Base-by-base conservation (phyloP, 2,113 vertebrate species). In the Megalops atlanticus region DNA sequence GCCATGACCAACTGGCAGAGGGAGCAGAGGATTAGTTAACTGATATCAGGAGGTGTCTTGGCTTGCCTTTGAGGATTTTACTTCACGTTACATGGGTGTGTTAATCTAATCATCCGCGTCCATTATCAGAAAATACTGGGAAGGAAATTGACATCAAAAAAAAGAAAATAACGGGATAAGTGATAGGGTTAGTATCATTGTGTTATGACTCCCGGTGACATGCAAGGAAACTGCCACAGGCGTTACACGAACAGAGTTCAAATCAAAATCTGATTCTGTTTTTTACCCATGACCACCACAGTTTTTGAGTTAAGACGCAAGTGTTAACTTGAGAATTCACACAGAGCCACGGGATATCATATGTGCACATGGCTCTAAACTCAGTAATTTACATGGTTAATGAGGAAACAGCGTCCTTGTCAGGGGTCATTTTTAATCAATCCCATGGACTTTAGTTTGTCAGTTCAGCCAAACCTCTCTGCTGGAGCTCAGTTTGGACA, bases 401-500 rank as follows among this genome's bases (percentile, higher is more conserved):
- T 79, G 52, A 87, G 86, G 85, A 21, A 27, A 83, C 87, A 80
- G 79, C 88, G 85, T 79, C 87, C 89, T 94, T 92, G 88, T 70
- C 64, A 24, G 0, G 0, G 81, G 83, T 90, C 81, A 84, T 70
- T 70, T 38, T 77, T 47, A 27, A 74, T 80, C 84, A 89, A 77
- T 89, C 87, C 89, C 85, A 79, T 78, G 7, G 38, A 14, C 79
- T 86, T 77, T 31, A 72, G 72, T 0, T 1, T 85, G 79, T 72
- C 58, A 74, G 81, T 74, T 85, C 81, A 91, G 85, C 54, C 82
- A 40, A 10, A 33, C 69, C 76, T 80, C 84, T 80, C 79, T 83
- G 82, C 81, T 87, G 84, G 81, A 91, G 85, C 77, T 58, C 41
- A 39, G 69, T 40, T 24, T 86, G 80, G 79, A 88, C 91, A 94